Evolutionary conservation across 2,113 vertebrate genomes (phyloP).

Genomic region (Pleuronectes platessa): DNA sequence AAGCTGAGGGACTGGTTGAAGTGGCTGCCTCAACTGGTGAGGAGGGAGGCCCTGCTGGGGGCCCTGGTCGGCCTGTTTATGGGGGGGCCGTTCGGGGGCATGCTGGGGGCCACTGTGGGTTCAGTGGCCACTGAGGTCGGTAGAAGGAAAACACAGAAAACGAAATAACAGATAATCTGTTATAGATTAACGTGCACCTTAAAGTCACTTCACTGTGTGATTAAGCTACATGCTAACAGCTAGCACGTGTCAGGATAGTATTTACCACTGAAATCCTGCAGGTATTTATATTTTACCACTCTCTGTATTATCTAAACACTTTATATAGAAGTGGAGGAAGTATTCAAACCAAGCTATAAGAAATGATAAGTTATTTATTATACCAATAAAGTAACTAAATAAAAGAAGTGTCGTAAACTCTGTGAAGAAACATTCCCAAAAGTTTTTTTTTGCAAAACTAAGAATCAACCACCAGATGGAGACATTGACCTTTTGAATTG

Average conservation of each 20-base stretch:
- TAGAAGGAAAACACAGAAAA: conserved; percentile 73
- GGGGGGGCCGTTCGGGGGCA: conserved; percentile 75
- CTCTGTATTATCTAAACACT: background rate
- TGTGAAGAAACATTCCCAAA: background rate
- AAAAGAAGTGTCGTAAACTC: too few relatives aligned
- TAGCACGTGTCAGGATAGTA: background rate
- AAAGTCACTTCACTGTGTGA: conserved; percentile 25
- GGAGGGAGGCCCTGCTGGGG: conserved; percentile 78
- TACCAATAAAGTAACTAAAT: too few relatives aligned
- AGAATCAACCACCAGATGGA: conserved; percentile 63
- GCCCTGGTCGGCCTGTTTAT: conserved; percentile 80
- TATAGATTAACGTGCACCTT: conserved; percentile 1
- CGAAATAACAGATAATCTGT: conserved; percentile 36
- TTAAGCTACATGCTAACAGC: background rate
- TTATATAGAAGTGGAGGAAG: background rate
- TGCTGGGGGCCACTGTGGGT: conserved; percentile 80
- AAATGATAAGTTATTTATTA: background rate
- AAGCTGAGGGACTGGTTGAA: conserved; percentile 64
- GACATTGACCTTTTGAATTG: conserved; percentile 37
- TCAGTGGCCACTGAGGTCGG: conserved; percentile 82
- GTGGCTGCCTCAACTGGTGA: conserved; percentile 68
- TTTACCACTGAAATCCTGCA: conserved; percentile 11
- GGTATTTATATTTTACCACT: background rate
- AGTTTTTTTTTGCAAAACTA: background rate
- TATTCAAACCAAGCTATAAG: background rate